Percentiles rank a stretch among this genome's conserved stretches.
phyloP scores from a whole-genome alignment of 2,113 vertebrate species.

The Lontra canadensis region DNA sequence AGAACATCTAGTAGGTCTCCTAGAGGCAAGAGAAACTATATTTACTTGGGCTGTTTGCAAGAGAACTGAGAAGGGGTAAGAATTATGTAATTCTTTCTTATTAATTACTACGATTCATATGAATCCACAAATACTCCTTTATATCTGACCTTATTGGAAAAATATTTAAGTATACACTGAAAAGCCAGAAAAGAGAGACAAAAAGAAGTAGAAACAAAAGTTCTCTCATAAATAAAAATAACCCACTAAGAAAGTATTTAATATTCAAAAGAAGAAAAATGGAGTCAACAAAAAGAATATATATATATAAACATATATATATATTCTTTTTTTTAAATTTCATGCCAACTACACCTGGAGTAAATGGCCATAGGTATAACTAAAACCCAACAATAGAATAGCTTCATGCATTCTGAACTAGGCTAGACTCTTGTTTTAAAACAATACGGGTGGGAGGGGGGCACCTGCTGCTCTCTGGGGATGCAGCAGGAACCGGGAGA shows the following conservation, averaged over 20 bases:
- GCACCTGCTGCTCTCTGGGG: background rate
- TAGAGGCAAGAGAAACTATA: background rate
- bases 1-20: background rate
- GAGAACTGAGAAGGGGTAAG: background rate
- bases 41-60: background rate
- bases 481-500: background rate
- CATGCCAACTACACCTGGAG: background rate
- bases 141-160: background rate
- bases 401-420: background rate
- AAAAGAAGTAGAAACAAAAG: background rate
- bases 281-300: background rate
- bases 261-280: background rate
- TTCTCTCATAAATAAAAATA: background rate
- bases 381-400: background rate
- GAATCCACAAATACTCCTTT: background rate
- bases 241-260: background rate
- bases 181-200: background rate
- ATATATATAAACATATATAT: no score
- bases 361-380: background rate
- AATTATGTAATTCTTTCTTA: background rate
- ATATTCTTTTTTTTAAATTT: background rate
- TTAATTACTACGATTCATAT: background rate
- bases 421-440: background rate
- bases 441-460: background rate
- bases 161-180: background rate